These are phyloP conservation scores for Dasysyrphus tricinctus DNA, from an alignment of 2,888 invertebrate genomes.

Conservation along the genomic window DNA sequence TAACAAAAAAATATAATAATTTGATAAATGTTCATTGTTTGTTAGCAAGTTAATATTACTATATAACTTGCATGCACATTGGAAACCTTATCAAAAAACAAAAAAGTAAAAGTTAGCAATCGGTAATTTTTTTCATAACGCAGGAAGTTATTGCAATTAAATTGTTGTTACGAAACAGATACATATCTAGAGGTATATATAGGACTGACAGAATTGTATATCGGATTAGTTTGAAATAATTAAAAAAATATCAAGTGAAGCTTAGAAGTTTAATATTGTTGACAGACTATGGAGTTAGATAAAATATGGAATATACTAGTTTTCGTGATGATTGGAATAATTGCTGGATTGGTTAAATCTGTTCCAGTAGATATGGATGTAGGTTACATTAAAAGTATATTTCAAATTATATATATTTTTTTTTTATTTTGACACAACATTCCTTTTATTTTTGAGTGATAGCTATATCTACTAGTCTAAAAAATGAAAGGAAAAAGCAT, in stretches of 20 bases:
- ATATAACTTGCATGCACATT: neutral
- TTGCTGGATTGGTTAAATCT: slow-evolving; percentile 8
- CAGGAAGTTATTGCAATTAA: neutral
- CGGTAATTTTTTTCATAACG: neutral
- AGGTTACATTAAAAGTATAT: neutral
- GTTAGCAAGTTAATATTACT: neutral
- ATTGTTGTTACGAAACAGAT: neutral
- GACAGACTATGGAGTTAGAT: slow-evolving; percentile 10
- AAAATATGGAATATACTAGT: slow-evolving; percentile 6
- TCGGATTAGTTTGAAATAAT: slow-evolving; percentile 29
- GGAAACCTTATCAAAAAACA: slow-evolving; percentile 10
- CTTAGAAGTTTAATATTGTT: neutral
- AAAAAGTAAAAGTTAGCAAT: neutral
- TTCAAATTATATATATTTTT: neutral
- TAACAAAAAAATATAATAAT: slow-evolving; percentile 19
- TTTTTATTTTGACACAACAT: neutral
- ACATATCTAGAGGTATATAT: slow-evolving; percentile 26
- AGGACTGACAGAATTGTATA: neutral
- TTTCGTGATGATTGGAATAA: slow-evolving; percentile 28
- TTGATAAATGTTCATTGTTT: slow-evolving; percentile 13
- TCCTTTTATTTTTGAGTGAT: no score
- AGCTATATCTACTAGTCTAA: no score
- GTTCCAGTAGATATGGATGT: slow-evolving; percentile 38
- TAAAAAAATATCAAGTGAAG: slow-evolving; percentile 3
- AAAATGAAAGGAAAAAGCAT: no score